phyloP scores from a whole-genome alignment of 2,888 invertebrate species.

The Clusia tigrina region DNA sequence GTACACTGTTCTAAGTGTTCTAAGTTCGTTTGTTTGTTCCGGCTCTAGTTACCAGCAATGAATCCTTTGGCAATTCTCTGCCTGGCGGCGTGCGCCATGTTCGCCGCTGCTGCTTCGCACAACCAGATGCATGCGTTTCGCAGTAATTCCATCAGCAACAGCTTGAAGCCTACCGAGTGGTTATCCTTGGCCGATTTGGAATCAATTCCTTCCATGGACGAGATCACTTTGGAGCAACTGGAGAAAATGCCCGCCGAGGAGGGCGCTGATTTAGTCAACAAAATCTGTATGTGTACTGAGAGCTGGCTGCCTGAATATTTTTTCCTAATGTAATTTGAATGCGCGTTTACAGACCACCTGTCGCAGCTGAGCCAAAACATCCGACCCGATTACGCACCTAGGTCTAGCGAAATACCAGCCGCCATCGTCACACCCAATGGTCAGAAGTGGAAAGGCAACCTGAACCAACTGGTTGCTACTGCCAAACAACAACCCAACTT shows the following conservation, averaged over 20 bases:
- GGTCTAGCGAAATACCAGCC: conserved; percentile 46
- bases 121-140: conserved; percentile 14
- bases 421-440: conserved; percentile 46
- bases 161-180: conserved; percentile 52
- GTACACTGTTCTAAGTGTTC: conserved; percentile 37
- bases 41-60: no score
- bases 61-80: conserved; percentile 46
- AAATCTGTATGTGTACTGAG: conserved; percentile 46
- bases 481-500: conserved; percentile 47
- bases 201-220: conserved; percentile 45
- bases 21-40: conserved; percentile 24
- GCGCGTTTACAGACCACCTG: conserved; percentile 46
- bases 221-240: conserved; percentile 47
- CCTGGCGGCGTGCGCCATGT: conserved; percentile 45
- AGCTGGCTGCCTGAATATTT: not conserved
- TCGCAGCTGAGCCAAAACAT: conserved; percentile 51
- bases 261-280: conserved; percentile 48
- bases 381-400: conserved; percentile 47
- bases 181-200: conserved; percentile 46
- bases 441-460: conserved; percentile 43
- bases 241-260: conserved; percentile 51
- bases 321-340: not conserved
- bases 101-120: conserved; percentile 35
- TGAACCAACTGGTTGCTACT: conserved; percentile 45
- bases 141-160: conserved; percentile 36